Conservation (phyloP, 2,888 invertebrate genomes). For the Platycheirus albimanus region DNA sequence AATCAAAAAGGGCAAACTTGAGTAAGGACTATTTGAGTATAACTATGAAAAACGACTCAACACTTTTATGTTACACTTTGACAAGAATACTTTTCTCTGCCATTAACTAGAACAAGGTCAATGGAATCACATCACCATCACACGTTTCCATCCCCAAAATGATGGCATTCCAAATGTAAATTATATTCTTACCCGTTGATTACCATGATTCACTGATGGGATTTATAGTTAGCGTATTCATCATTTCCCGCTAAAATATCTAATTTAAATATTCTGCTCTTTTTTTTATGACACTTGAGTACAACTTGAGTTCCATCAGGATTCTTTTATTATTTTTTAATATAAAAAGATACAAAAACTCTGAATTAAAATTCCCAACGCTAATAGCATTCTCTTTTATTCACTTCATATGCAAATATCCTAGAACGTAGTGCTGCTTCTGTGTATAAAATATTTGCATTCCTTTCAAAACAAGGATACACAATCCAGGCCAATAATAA, state of each 20-base stretch:
- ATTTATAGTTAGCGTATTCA: slow-evolving; percentile 4
- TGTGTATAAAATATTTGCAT: not conserved
- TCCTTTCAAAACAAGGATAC: slow-evolving; percentile 33
- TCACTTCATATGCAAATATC: slow-evolving; percentile 41
- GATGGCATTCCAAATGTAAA: slow-evolving; percentile 30
- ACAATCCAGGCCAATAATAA: slow-evolving; percentile 43
- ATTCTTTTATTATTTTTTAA: not conserved
- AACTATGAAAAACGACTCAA: not conserved
- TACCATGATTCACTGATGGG: not conserved
- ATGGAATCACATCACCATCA: slow-evolving; percentile 13
- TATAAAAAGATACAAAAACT: not conserved
- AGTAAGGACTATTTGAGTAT: not conserved
- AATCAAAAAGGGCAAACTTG: not conserved
- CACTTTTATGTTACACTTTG: not conserved
- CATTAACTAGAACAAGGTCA: slow-evolving; percentile 2
- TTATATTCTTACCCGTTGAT: slow-evolving; percentile 17
- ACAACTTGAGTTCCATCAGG: not conserved
- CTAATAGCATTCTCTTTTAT: slow-evolving; percentile 21
- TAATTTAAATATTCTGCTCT: not conserved
- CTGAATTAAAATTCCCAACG: slow-evolving; percentile 33
- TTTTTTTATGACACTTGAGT: slow-evolving; percentile 16
- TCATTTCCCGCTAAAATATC: slow-evolving; percentile 6
- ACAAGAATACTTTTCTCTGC: not conserved
- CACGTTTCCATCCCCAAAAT: not conserved
- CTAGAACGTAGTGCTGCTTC: not conserved